These are phyloP conservation scores for Acanthornis magna DNA, from an alignment of 2,797 vertebrate genomes.

Conservation along the genomic window DNA sequence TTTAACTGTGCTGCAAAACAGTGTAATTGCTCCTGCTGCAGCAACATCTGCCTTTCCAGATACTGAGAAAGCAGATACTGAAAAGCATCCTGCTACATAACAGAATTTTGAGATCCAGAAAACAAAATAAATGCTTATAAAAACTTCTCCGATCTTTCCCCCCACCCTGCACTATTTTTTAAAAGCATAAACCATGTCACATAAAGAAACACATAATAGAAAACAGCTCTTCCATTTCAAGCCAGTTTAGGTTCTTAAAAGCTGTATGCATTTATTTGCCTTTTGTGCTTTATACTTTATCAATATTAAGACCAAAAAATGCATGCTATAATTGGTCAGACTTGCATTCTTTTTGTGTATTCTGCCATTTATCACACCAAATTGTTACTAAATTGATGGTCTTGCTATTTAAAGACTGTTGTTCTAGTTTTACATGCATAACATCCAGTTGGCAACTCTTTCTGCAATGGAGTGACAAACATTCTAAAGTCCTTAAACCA, in stretches of 20 bases:
- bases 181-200: not conserved
- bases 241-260: not conserved
- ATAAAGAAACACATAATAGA: not conserved
- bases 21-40: conserved; percentile 13
- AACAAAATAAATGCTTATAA: not conserved
- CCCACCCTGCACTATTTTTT: fast-evolving
- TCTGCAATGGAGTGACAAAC: not conserved
- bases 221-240: not conserved
- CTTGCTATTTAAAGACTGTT: conserved; percentile 29
- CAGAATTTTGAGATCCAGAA: not conserved
- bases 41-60: conserved; percentile 26
- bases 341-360: not conserved
- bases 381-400: not conserved
- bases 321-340: not conserved
- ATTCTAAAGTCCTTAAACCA: not conserved
- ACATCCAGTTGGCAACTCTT: conserved; percentile 33
- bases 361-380: not conserved
- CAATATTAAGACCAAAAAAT: not conserved
- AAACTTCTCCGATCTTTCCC: not conserved
- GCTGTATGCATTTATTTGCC: not conserved
- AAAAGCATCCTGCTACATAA: not conserved
- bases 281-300: not conserved
- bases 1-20: not conserved
- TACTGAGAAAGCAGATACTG: conserved; percentile 9
- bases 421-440: conserved; percentile 9